A percentile compares a stretch with the other conserved stretches of the same genome.
These are phyloP conservation scores for Temnothorax longispinosus DNA, from an alignment of 1,140 invertebrate species.

Conservation along the genomic window DNA sequence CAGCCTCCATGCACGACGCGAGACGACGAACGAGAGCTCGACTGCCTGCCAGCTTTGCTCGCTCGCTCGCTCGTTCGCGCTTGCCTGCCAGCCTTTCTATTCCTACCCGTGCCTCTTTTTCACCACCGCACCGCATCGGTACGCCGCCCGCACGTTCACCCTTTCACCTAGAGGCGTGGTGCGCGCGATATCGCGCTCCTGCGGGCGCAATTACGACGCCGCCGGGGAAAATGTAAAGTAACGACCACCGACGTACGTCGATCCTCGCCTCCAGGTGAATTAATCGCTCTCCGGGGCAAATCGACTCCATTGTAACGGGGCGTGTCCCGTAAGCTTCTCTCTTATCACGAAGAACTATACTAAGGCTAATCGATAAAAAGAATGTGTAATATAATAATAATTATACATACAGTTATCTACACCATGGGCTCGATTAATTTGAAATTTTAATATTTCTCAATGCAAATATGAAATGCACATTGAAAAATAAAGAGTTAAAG, in stretches of 20 bases:
- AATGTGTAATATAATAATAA: neutral
- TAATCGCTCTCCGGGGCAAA: slow-evolving; percentile 55
- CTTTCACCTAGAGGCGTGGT: slow-evolving; percentile 83
- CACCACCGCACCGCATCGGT: slow-evolving; percentile 57
- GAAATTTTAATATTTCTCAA: neutral
- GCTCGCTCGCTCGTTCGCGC: neutral
- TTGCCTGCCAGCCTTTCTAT: neutral
- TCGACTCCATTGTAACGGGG: slow-evolving; percentile 43
- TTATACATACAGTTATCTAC: neutral
- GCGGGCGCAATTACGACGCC: slow-evolving; percentile 67
- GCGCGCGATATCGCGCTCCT: slow-evolving; percentile 68
- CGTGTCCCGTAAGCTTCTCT: slow-evolving; percentile 26
- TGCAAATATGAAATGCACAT: neutral
- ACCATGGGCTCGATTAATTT: neutral
- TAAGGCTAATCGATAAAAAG: neutral
- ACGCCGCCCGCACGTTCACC: slow-evolving; percentile 59
- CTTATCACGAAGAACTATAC: neutral
- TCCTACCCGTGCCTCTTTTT: slow-evolving; percentile 66
- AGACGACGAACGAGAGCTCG: slow-evolving; percentile 21
- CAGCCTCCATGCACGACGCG: slow-evolving; percentile 21
- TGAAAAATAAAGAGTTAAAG: neutral
- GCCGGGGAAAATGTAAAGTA: slow-evolving; percentile 62
- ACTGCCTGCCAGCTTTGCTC: neutral
- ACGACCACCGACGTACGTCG: slow-evolving; percentile 52
- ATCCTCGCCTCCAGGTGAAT: slow-evolving; percentile 41